These are phyloP conservation scores for Selene dorsalis DNA, from an alignment of 2,797 vertebrate species.

Conservation along the genomic window DNA sequence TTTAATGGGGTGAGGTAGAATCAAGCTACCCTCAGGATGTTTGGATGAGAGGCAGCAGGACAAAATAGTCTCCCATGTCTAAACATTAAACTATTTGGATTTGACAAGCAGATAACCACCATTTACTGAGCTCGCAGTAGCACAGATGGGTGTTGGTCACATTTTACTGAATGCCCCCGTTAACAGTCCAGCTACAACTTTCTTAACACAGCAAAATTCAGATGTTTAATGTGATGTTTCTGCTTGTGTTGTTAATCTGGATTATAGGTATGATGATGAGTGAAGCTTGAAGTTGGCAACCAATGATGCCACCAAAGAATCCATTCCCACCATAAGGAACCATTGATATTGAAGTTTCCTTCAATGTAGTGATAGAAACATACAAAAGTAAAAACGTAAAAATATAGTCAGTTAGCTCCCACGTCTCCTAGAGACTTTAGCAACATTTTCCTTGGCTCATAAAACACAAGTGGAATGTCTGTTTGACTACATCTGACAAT, in stretches of 20 bases:
- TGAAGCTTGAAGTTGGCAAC: constrained; percentile 30
- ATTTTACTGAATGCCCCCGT: constrained; percentile 4
- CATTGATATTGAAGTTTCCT: background rate
- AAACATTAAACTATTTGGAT: background rate
- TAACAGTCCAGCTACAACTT: background rate
- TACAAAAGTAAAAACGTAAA: background rate
- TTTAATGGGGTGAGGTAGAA: constrained; percentile 20
- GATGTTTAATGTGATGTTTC: background rate
- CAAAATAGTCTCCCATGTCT: background rate
- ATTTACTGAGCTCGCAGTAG: background rate
- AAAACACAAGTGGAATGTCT: constrained; percentile 34
- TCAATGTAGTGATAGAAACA: background rate
- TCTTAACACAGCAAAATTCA: background rate
- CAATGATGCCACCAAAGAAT: constrained; percentile 23
- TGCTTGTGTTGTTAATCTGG: constrained; percentile 5
- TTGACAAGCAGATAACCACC: background rate
- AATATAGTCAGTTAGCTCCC: background rate
- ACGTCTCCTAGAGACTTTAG: background rate
- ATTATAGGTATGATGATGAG: constrained; percentile 23
- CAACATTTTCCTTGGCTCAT: constrained; percentile 1
- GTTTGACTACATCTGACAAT: constrained; percentile 13
- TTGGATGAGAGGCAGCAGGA: constrained; percentile 16
- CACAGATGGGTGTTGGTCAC: background rate
- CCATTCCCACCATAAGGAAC: constrained; percentile 15
- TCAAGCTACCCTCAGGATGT: constrained; percentile 7